Conservation (phyloP, 1,140 invertebrate genomes). For the Diachasma alloeum region DNA sequence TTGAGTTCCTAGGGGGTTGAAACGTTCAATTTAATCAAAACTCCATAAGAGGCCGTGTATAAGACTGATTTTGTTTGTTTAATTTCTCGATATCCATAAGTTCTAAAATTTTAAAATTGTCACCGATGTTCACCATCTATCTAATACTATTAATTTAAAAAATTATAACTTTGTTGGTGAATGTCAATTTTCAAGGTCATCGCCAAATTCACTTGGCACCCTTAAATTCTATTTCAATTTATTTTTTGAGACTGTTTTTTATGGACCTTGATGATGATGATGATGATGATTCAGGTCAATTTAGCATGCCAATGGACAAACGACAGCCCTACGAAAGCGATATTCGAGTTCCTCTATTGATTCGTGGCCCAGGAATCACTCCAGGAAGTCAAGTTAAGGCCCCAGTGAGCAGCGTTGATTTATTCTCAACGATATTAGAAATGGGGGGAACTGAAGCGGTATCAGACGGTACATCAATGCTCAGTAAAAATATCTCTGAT, state of each 20-base stretch:
- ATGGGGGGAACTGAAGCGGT: slow-evolving; percentile 68
- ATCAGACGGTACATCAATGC: slow-evolving; percentile 59
- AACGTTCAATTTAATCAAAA: too few species aligned
- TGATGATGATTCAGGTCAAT: slow-evolving; percentile 72
- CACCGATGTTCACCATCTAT: too few species aligned
- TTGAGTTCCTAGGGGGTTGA: too few species aligned
- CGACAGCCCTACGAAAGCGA: slow-evolving; percentile 90
- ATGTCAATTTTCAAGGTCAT: too few species aligned
- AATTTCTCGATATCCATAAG: too few species aligned
- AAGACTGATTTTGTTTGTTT: too few species aligned
- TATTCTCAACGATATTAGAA: slow-evolving; percentile 82
- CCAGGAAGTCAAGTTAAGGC: slow-evolving; percentile 59
- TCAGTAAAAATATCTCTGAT: slow-evolving; percentile 32
- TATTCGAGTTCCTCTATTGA: slow-evolving; percentile 81
- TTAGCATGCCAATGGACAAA: slow-evolving; percentile 86
- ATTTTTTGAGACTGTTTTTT: not conserved
- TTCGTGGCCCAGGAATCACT: slow-evolving; percentile 77
- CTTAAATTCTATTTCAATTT: too few species aligned
- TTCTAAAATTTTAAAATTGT: too few species aligned
- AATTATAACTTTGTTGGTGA: too few species aligned
- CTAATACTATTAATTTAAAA: too few species aligned
- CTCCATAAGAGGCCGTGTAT: too few species aligned
- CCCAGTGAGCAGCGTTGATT: slow-evolving; percentile 79
- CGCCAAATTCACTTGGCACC: too few species aligned
- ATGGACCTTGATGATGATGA: not conserved